phyloP scores from a whole-genome alignment of 2,113 vertebrate genomes.

The rabbit (Oryctolagus cuniculus) region DNA sequence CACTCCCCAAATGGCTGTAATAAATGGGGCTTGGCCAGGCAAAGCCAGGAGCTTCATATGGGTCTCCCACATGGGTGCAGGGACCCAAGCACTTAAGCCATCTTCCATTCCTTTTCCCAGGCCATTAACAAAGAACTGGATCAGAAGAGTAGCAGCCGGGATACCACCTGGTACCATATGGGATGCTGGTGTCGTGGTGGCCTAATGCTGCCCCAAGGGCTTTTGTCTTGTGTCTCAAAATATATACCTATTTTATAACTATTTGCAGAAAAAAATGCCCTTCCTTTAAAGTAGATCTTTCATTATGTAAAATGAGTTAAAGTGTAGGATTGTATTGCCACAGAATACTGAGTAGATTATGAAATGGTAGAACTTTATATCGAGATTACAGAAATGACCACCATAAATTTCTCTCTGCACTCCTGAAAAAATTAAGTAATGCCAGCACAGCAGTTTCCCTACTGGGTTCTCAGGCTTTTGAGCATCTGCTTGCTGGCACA shows the following conservation, averaged over 20 bases:
- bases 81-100: no score
- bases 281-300: not conserved
- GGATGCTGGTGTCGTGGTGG: no score
- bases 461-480: not conserved
- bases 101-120: no score
- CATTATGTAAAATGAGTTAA: conserved; percentile 26
- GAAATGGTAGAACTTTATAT: not conserved
- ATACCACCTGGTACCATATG: no score
- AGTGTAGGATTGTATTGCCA: not conserved
- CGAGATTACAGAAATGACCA: conserved; percentile 44
- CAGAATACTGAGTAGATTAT: conserved; percentile 34
- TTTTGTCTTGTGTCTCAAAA: not conserved
- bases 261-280: not conserved
- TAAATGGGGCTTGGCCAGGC: no score
- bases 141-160: no score
- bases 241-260: not conserved
- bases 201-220: not conserved
- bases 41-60: no score
- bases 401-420: not conserved
- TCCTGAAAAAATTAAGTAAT: not conserved
- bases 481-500: not conserved
- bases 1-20: no score
- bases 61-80: no score
- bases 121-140: no score
- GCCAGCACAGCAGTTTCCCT: not conserved